Percentiles rank a stretch among this genome's conserved stretches.
These are phyloP conservation scores for Hirudinaria manillensis DNA, from an alignment of 2,888 invertebrate species.

Conservation along the genomic window DNA sequence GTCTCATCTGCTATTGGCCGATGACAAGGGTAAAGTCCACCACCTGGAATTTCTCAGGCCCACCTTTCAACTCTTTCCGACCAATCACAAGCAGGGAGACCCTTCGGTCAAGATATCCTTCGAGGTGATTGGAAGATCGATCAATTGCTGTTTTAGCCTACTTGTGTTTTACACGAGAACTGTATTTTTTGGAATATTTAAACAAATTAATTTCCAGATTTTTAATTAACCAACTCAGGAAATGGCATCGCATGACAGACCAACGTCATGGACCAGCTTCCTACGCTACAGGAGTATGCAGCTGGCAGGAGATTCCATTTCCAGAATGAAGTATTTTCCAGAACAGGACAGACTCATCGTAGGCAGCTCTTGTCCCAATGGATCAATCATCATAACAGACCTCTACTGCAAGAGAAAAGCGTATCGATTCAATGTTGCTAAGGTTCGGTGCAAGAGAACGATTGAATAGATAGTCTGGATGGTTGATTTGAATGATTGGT, in stretches of 20 bases:
- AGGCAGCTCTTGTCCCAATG: constrained; percentile 46
- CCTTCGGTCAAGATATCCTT: constrained; percentile 49
- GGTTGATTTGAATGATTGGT: too few relatives aligned
- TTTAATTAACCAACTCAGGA: not conserved
- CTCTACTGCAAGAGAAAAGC: constrained; percentile 47
- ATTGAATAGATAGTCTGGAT: not conserved
- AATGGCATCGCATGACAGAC: not conserved
- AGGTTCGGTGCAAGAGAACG: constrained; percentile 42
- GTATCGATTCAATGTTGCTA: constrained; percentile 51
- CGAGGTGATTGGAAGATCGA: constrained; percentile 41
- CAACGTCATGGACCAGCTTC: not conserved
- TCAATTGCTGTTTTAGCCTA: not conserved
- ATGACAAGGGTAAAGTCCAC: constrained; percentile 50
- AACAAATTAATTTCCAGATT: not conserved
- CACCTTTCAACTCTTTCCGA: constrained; percentile 49
- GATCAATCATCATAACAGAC: constrained; percentile 50
- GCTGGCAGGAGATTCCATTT: constrained; percentile 43
- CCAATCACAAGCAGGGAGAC: constrained; percentile 47
- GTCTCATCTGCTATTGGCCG: constrained; percentile 49
- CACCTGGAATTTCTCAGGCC: constrained; percentile 49
- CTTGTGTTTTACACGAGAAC: too few relatives aligned
- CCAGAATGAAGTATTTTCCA: constrained; percentile 49
- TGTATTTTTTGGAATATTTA: not conserved
- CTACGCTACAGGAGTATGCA: constrained; percentile 40
- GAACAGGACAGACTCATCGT: constrained; percentile 51